Percentiles rank a stretch among this genome's conserved stretches.
Conservation (phyloP, 2,797 vertebrate genomes). For the Peromyscus melanophrys region DNA sequence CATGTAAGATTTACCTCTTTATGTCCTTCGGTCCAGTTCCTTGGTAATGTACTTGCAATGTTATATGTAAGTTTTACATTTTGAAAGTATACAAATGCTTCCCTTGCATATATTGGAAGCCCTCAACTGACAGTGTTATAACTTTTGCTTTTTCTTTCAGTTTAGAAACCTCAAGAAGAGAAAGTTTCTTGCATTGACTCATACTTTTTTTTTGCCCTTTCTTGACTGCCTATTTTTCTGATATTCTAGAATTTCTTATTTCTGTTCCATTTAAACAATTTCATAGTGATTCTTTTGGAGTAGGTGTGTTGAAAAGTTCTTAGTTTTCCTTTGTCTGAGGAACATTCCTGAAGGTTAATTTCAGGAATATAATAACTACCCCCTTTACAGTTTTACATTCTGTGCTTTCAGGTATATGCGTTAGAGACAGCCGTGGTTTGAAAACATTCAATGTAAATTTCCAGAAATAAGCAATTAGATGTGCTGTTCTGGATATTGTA, state of each 20-base stretch:
- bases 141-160: not conserved
- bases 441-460: not conserved
- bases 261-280: conserved; percentile 20
- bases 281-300: not conserved
- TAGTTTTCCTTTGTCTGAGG: not conserved
- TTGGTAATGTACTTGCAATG: not conserved
- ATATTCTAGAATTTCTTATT: not conserved
- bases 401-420: not conserved
- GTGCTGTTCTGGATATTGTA: not conserved
- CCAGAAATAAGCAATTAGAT: not conserved
- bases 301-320: not conserved
- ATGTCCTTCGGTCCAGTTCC: not conserved
- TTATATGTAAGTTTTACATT: not conserved
- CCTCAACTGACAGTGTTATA: not conserved
- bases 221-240: conserved; percentile 18
- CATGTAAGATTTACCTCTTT: not conserved
- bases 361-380: not conserved
- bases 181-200: not conserved
- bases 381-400: not conserved
- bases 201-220: not conserved
- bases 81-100: not conserved
- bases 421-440: not conserved
- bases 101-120: not conserved
- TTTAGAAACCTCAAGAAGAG: not conserved
- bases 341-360: conserved; percentile 29